A percentile compares a stretch with the other conserved stretches of the same genome.
phyloP scores from a whole-genome alignment of 1,140 invertebrate genomes.

The Maconellicoccus hirsutus region DNA sequence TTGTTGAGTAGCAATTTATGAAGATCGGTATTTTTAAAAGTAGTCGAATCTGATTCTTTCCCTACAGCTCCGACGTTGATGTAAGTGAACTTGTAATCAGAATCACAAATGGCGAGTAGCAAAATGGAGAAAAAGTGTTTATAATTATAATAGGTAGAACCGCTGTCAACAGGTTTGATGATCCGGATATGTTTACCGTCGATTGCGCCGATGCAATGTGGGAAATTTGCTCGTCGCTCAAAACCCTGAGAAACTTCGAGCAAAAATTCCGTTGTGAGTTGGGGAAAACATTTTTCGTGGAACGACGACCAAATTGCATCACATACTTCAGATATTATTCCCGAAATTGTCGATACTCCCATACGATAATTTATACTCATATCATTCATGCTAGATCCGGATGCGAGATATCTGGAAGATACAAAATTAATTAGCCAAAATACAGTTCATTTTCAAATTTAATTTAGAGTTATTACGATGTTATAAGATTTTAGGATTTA shows the following conservation, averaged over 20 bases:
- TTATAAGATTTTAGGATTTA: not conserved
- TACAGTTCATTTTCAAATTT: slow-evolving; percentile 23
- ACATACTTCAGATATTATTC: slow-evolving; percentile 29
- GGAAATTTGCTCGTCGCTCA: slow-evolving; percentile 23
- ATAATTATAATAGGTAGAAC: slow-evolving; percentile 40
- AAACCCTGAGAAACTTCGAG: slow-evolving; percentile 19
- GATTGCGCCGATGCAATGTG: slow-evolving; percentile 16
- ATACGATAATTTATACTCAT: slow-evolving; percentile 27
- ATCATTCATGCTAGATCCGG: slow-evolving; percentile 27
- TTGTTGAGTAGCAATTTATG: slow-evolving; percentile 18
- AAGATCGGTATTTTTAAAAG: slow-evolving; percentile 22
- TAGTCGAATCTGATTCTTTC: slow-evolving; percentile 25
- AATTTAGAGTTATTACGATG: not conserved
- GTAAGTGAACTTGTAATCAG: slow-evolving; percentile 24
- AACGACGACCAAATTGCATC: slow-evolving; percentile 27
- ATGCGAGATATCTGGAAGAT: slow-evolving; percentile 29
- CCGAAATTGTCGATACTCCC: slow-evolving; percentile 30
- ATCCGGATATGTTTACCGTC: slow-evolving; percentile 26
- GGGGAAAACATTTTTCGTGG: slow-evolving; percentile 26
- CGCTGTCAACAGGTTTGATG: slow-evolving; percentile 32
- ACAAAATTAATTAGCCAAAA: not conserved
- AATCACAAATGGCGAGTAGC: slow-evolving; percentile 16
- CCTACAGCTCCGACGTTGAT: slow-evolving; percentile 23
- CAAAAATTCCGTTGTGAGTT: slow-evolving; percentile 26
- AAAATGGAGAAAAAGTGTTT: slow-evolving; percentile 38